Evolutionary conservation across 2,797 vertebrate genomes (phyloP).

Genomic region (Leucoraja ocellata): DNA sequence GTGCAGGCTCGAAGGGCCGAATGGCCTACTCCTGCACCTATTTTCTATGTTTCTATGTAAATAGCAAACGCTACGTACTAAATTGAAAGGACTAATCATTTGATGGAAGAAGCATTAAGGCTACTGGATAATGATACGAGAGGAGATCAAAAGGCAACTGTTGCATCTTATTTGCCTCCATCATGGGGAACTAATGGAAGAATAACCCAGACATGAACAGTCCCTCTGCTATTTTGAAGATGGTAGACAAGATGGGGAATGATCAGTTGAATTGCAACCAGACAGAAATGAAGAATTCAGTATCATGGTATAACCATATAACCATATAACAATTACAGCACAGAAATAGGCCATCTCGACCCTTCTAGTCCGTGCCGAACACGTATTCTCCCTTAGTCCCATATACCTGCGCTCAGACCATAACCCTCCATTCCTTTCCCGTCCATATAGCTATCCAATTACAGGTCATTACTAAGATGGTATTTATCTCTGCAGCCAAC

Average conservation of each 20-base stretch:
- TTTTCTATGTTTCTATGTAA: neutral
- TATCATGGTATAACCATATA: neutral
- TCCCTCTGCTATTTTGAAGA: neutral
- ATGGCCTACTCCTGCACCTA: too few relatives aligned
- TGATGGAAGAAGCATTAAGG: neutral
- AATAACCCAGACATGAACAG: neutral
- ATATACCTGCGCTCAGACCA: too few relatives aligned
- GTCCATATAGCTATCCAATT: too few relatives aligned
- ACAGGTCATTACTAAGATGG: neutral
- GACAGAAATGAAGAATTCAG: neutral
- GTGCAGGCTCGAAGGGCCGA: too few relatives aligned
- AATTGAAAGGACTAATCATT: neutral
- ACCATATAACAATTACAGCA: too few relatives aligned
- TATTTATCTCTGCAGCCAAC: neutral
- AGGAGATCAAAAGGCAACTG: neutral
- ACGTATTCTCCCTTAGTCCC: too few relatives aligned
- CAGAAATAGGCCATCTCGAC: too few relatives aligned
- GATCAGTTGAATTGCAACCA: neutral
- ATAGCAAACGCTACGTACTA: neutral
- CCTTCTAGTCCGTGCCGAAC: too few relatives aligned
- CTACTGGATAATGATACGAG: too few relatives aligned
- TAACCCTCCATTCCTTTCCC: too few relatives aligned
- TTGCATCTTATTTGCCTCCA: too few relatives aligned
- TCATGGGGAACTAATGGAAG: neutral
- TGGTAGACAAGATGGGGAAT: too few relatives aligned